phyloP scores from a whole-genome alignment of 1,140 invertebrate species.

The Nautilus pompilius region DNA sequence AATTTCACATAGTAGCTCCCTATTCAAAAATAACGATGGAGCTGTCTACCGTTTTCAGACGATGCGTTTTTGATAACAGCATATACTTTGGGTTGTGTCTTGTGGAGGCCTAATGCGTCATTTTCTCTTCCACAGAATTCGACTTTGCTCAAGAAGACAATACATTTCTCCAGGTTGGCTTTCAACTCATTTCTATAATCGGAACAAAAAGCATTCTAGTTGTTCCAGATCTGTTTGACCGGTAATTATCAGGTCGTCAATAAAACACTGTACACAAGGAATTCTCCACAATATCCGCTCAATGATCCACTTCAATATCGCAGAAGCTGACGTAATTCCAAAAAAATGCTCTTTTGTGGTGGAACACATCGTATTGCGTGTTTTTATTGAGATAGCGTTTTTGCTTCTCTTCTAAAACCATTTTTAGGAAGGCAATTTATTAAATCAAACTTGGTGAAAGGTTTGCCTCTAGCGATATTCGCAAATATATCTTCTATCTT shows the following conservation, averaged over 20 bases:
- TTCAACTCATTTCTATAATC: slow-evolving; percentile 1
- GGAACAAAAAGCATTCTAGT: slow-evolving; percentile 1
- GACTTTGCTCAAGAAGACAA: slow-evolving; percentile 6
- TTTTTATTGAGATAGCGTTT: slow-evolving; percentile 20
- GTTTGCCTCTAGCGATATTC: slow-evolving; percentile 16
- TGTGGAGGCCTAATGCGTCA: slow-evolving; percentile 33
- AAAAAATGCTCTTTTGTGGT: slow-evolving; percentile 11
- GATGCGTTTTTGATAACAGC: slow-evolving; percentile 45
- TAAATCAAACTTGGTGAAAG: slow-evolving; percentile 26
- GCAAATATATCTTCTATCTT: slow-evolving; percentile 31
- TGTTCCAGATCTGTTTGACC: slow-evolving; percentile 10
- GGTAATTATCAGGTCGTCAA: slow-evolving; percentile 22
- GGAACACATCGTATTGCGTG: slow-evolving; percentile 17
- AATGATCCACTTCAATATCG: slow-evolving; percentile 58
- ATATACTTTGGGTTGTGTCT: slow-evolving; percentile 50
- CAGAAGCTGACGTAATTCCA: slow-evolving; percentile 48
- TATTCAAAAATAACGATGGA: slow-evolving; percentile 49
- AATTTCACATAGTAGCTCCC: slow-evolving; percentile 50
- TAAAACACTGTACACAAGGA: slow-evolving; percentile 15
- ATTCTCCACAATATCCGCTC: slow-evolving; percentile 36
- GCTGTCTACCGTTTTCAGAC: slow-evolving; percentile 42
- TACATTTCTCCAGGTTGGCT: slow-evolving; percentile 7
- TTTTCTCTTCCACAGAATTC: slow-evolving; percentile 28
- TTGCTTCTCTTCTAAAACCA: slow-evolving; percentile 16
- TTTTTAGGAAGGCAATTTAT: slow-evolving; percentile 20